A percentile compares a stretch with the other conserved stretches of the same genome.
Evolutionary conservation across 2,797 vertebrate species (phyloP).

Genomic region (Pseudochirops cupreus): DNA sequence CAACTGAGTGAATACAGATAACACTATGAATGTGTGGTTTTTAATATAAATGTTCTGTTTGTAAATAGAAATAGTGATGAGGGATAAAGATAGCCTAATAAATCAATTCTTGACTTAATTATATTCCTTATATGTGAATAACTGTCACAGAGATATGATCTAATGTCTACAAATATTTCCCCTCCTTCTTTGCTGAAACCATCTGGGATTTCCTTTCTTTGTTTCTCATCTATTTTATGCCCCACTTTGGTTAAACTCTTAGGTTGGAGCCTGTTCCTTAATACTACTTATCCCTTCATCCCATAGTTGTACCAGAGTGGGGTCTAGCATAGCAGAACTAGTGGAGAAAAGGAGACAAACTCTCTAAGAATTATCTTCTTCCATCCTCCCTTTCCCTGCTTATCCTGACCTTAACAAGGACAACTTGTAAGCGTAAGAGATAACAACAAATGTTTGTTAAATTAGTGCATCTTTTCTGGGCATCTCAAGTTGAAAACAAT

Average conservation of each 20-base stretch:
- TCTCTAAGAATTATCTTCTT: not conserved
- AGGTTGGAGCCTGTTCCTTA: not conserved
- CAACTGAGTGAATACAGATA: not conserved
- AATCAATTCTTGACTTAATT: not conserved
- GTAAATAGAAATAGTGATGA: conserved; percentile 10
- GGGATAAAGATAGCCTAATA: not conserved
- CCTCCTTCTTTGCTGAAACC: not conserved
- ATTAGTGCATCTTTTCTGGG: not conserved
- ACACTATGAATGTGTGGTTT: not conserved
- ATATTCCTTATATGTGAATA: not conserved
- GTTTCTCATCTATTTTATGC: not conserved
- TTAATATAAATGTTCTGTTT: conserved; percentile 6
- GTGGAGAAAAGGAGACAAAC: not conserved
- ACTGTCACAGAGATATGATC: not conserved
- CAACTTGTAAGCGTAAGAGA: not conserved
- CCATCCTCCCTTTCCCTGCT: not conserved
- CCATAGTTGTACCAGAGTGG: not conserved
- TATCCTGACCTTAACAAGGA: not conserved
- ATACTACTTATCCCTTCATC: not conserved
- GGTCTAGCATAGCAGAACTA: not conserved
- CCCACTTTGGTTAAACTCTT: not conserved
- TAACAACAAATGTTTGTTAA: not conserved
- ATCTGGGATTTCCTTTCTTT: not conserved
- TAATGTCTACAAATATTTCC: not conserved
- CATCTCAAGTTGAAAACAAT: not conserved